Base-by-base conservation (phyloP, 2,888 invertebrate species). In the Polylopha cassiicola region DNA sequence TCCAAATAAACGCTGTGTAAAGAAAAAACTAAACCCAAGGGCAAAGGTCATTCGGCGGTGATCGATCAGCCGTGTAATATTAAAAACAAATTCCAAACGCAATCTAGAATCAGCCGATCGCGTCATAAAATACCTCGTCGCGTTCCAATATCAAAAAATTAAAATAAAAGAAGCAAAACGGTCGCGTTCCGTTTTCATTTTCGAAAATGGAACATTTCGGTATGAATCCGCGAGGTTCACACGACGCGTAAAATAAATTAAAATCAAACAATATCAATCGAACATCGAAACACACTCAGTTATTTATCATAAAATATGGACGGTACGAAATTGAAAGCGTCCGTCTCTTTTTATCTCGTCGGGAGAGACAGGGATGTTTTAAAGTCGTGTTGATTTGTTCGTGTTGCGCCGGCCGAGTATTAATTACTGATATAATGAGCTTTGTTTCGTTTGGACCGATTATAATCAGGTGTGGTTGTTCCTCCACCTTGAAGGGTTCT, bases 221-320 rank as follows among this genome's bases (percentile, higher is more conserved):
- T n/a, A n/a, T n/a, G n/a, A 30, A 69, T 64, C 60, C 69, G 69
- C 64, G 61, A 64, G 69, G 68, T 64, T 55, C 58, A 51, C 52
- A 58, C 61, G 57, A 61, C 67, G 71, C 70, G 72, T 68, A 66
- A 75, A 75, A 72, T 71, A 73, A 79, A 77, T 77, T 71, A 69
- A 73, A 73, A 65, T 58, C 65, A 70, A 72, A 76, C 74, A 77
- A 75, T 75, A 74, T 76, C 74, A 78, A 78, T 78, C 68, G 66
- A 66, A 79, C 78, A 78, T 61, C 75, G 55, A 67, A 79, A 80
- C 66, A 73, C 78, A 74, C 77, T 78, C 67, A 61, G 71, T 72
- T 77, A 78, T 79, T 78, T 79, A 78, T 77, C 75, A 77, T 79
- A 76, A 77, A 77, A 76, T 70, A 70, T 70, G 65, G 65, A 67